Conservation (phyloP, 1,140 invertebrate species). For the Drosophila rhopaloa region DNA sequence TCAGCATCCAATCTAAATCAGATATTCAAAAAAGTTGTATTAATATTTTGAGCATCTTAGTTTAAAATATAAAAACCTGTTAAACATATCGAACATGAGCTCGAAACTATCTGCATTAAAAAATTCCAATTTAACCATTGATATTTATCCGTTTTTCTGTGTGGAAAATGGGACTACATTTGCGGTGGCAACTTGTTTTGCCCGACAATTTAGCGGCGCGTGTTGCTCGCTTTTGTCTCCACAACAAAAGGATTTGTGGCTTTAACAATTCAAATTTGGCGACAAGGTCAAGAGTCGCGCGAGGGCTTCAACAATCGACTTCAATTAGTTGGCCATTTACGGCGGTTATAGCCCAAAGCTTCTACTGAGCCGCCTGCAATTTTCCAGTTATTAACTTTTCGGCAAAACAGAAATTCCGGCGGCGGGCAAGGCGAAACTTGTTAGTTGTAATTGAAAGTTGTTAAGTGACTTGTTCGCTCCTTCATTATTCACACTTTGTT, state of each 20-base stretch:
- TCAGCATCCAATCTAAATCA: no score
- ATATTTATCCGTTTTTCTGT: neutral
- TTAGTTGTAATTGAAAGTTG: conserved; percentile 77
- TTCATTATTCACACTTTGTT: conserved; percentile 67
- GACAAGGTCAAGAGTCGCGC: conserved; percentile 67
- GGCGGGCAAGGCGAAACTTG: conserved; percentile 56
- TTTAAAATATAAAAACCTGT: no score
- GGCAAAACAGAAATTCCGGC: conserved; percentile 30
- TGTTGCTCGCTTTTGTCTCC: conserved; percentile 40
- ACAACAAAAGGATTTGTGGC: conserved; percentile 58
- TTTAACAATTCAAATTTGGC: conserved; percentile 27
- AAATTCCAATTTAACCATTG: no score
- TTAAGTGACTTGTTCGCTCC: conserved; percentile 67
- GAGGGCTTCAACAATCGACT: conserved; percentile 54
- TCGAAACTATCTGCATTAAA: no score
- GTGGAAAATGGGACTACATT: neutral
- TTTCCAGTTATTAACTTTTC: conserved; percentile 74
- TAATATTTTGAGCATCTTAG: no score
- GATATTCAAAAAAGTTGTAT: no score
- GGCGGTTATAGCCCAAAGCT: conserved; percentile 17
- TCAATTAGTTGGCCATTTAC: conserved; percentile 70
- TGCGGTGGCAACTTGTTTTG: conserved; percentile 21
- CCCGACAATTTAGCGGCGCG: conserved; percentile 33
- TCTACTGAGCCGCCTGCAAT: conserved; percentile 36
- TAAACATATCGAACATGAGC: no score